Base-by-base conservation (phyloP, 2,888 invertebrate species). In the Heteromyza rotundicornis region DNA sequence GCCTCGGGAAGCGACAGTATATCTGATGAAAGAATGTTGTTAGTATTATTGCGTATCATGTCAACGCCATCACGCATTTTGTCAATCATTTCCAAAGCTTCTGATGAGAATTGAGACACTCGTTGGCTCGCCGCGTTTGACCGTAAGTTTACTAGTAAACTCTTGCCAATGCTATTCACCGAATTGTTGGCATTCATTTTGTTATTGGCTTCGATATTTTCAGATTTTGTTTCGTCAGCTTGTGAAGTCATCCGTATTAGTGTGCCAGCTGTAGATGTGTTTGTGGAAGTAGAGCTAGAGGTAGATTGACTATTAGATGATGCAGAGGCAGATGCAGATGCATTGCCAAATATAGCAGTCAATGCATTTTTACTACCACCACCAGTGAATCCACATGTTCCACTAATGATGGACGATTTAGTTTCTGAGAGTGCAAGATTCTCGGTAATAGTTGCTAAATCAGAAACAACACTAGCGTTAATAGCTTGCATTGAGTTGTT, bases 381-480 rank as follows among this genome's bases (percentile, higher is more conserved):
- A 70, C 87, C 86, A 74, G 86, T 79, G 74, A 86, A 85, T 72
- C 87, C 87, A 72, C 87, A 87, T 74, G 86, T 87, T 24, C 60
- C 62, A 5, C 63, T 64, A 16, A 61, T 22, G 27, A 60, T 22
- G 16, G 62, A 58, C 58, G 10, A 54, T 58, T 40, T 58, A 52
- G 24, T 57, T 27, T 89, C 89, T 32, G 88, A 87, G 12, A 92
- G 85, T 1, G 92, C 89, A 52, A 92, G 83, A 65, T 91, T 92
- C 83, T 94, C 94, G 12, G 94, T 93, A 74, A 94, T 94, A 32
- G 94, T 94, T 2, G 93, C 93, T 72, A 94, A 85, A 85, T 94
- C 94, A 84, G 84, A 77, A 57, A 81, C 77, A 47, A 76, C 78
- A 35, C 79, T 77, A 27, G 87, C 85, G 67, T 87, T 87, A 56